Base-by-base conservation (phyloP, 2,888 invertebrate species). In the Diadromus collaris region DNA sequence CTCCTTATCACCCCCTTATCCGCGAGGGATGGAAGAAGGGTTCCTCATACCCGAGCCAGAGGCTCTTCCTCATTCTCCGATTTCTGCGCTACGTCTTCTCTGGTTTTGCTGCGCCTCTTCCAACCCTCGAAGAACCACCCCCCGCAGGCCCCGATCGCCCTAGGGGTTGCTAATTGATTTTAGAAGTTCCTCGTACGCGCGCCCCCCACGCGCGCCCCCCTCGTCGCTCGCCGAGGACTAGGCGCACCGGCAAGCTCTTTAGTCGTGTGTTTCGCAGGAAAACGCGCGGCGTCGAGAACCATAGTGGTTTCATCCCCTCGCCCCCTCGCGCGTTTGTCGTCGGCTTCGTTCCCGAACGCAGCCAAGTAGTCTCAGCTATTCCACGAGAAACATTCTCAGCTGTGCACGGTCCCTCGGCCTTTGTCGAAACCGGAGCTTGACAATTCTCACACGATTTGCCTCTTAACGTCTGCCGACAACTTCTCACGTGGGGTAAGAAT, bases 161-260 rank as follows among this genome's bases (percentile, higher is more conserved):
- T 84, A 82, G 88, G 88, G 88, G 86, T 86, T 90, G 89, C 89
- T 90, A 89, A 90, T 90, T 90, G 90, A 90, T 89, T 90, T 89
- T 88, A 86, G 86, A 89, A 90, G 89, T 90, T 89, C 82, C 86
- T 85, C 81, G 73, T 79, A 68, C 72, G 56, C 73, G 51, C 64
- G 51, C 64, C 51, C 54, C 29, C 10, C 6, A 19, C 19, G 69
- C 29, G 29, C 58, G 32, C 32, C 71, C 56, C 63, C 69, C 75
- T 34, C 46, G 69, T n/a, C 58, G 51, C 61, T 73, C 72, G 68
- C 76, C 70, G 67, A 60, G 58, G 48, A 64, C 24, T 38, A 1
- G 10, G 38, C 41, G 51, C 65, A 61, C 56, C 64, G 48, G 65
- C 61, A 29, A 69, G 65, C 69, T 79, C 76, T 72, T 65, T 72